Base-by-base conservation (phyloP, 1,140 invertebrate genomes). In the Wasmannia auropunctata region DNA sequence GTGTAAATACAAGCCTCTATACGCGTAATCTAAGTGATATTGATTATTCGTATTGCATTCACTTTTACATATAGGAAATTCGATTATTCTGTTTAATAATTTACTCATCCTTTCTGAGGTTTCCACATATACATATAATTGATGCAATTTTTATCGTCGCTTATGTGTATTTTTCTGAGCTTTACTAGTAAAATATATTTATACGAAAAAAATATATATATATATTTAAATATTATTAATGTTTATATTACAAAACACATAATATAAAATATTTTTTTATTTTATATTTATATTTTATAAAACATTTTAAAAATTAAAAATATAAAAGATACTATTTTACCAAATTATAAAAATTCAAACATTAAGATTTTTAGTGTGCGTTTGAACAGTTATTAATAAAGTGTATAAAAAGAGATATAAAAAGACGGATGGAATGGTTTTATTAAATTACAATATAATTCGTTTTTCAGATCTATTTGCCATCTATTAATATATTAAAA, bases 1-100 rank as follows among this genome's bases (percentile, higher is more conserved):
- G 72, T 94, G 93, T 94, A 93, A 94, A 94, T 94, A 94, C 88
- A 88, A 91, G 87, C 86, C 80, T 92, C 88, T 88, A 88, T 93
- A 91, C 81, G 91, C 83, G 79, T 92, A 93, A 92, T 91, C 85
- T 92, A 92, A 92, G 92, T 92, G 85, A 91, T 91, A 91, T 87
- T 58, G 72, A 86, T 86, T 87, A 83, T 83, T 74, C 85, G 80
- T 79, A 88, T 86, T 86, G 81, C 60, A 79, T 86, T 77, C 62
- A 46, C 65, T 88, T 88, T 60, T 79, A 91, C 74, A 86, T 87
- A 74, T 76, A 85, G 16, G 46, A 70, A 88, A 85, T 91, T 28
- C 54, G 40, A 83, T 83, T 70, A 74, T 72, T 58, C 40, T 54
- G 37, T 49, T 63, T 72, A 25, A 28, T 16, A n/a, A 22, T 86